Conservation (phyloP, 2,888 invertebrate species). For the Andrena haemorrhoa region DNA sequence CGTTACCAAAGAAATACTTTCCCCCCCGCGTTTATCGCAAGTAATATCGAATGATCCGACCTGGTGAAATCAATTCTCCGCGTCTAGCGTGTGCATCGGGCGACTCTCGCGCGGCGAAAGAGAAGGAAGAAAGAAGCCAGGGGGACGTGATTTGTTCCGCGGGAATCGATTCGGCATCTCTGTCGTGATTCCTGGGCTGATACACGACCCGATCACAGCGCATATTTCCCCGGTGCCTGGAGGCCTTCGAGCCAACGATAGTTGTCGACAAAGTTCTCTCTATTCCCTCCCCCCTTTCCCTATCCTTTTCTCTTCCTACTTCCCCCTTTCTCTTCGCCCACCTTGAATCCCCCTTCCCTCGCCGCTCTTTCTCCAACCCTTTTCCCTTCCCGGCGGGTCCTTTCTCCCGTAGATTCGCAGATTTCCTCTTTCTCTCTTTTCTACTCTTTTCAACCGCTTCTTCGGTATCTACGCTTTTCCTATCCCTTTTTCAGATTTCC, state of each 20-base stretch:
- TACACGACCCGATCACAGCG: conserved; percentile 57
- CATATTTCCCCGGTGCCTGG: conserved; percentile 64
- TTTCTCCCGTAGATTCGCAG: background rate
- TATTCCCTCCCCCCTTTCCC: conserved; percentile 12
- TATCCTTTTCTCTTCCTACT: background rate
- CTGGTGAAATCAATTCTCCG: conserved; percentile 45
- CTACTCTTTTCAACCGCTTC: background rate
- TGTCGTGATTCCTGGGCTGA: conserved; percentile 54
- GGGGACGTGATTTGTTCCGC: conserved; percentile 56
- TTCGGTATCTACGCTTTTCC: background rate
- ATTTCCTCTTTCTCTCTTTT: conserved; percentile 3
- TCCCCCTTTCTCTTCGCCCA: conserved; percentile 15
- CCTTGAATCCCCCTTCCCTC: background rate
- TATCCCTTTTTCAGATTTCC: background rate
- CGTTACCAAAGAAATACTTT: background rate
- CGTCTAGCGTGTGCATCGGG: background rate
- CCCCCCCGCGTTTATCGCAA: conserved; percentile 35
- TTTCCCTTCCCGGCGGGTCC: conserved; percentile 2
- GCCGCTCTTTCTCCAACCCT: background rate
- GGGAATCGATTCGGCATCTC: conserved; percentile 57
- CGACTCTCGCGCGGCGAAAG: background rate
- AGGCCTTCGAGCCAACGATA: conserved; percentile 52
- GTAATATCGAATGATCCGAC: conserved; percentile 22
- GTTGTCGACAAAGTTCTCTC: conserved; percentile 58
- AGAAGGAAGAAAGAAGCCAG: conserved; percentile 14